These are phyloP conservation scores for Synaphobranchus kaupii DNA, from an alignment of 2,797 vertebrate species.

Conservation along the genomic window DNA sequence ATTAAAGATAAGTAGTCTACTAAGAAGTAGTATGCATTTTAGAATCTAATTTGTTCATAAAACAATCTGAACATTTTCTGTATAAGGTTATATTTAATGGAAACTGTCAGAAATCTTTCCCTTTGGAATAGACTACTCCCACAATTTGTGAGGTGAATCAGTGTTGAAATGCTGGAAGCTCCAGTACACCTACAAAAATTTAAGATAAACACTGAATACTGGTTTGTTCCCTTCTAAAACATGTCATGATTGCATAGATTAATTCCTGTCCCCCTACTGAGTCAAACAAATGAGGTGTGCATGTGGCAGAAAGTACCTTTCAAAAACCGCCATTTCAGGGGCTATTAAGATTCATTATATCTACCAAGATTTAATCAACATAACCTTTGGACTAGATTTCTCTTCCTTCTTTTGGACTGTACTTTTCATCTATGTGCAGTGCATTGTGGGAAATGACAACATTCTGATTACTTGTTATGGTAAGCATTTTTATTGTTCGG, in stretches of 20 bases:
- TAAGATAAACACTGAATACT: background rate
- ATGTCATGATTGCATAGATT: background rate
- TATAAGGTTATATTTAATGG: background rate
- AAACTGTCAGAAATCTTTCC: slow-evolving; percentile 16
- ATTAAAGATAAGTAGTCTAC: too few species aligned
- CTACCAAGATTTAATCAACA: slow-evolving; percentile 18
- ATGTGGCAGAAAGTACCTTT: background rate
- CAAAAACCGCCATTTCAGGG: slow-evolving; percentile 29
- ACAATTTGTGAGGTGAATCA: background rate
- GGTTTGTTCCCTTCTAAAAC: background rate
- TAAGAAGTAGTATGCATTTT: background rate
- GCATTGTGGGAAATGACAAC: slow-evolving; percentile 48
- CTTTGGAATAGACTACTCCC: background rate
- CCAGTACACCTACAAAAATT: background rate
- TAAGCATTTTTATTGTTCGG: slow-evolving; percentile 57
- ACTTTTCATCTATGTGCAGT: slow-evolving; percentile 32
- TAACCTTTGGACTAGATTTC: slow-evolving; percentile 23
- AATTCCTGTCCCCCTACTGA: background rate
- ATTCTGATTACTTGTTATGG: slow-evolving; percentile 54
- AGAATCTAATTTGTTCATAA: background rate
- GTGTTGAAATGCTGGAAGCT: background rate
- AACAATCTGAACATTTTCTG: background rate
- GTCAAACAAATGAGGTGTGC: background rate
- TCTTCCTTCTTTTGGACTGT: slow-evolving; percentile 1
- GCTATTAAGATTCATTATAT: slow-evolving; percentile 28